Percentiles rank a stretch among this genome's conserved stretches.
Evolutionary conservation across 2,888 invertebrate genomes (phyloP).

Genomic region (Chorisops tibialis): DNA sequence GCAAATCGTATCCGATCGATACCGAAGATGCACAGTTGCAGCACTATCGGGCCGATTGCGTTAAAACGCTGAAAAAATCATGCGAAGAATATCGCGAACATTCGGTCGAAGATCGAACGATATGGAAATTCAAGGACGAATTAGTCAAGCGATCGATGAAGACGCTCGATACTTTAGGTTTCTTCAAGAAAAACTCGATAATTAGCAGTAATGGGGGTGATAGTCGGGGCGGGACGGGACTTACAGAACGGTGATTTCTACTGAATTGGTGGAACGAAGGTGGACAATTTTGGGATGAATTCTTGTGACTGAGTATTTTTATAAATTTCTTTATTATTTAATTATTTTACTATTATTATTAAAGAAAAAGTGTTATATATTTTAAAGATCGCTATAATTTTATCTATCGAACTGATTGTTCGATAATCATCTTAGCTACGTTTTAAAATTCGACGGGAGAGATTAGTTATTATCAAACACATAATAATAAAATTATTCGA

Average conservation of each 20-base stretch:
- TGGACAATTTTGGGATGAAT: conserved; percentile 32
- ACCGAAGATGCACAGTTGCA: conserved; percentile 82
- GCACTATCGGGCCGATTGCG: conserved; percentile 92
- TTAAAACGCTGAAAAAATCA: conserved; percentile 76
- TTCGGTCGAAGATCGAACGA: conserved; percentile 77
- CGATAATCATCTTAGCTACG: too few species aligned
- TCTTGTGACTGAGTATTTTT: conserved; percentile 34
- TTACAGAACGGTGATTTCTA: conserved; percentile 50
- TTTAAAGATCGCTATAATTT: too few species aligned
- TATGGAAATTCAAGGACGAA: conserved; percentile 83
- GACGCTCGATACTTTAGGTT: conserved; percentile 70
- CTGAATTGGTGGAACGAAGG: conserved; percentile 37
- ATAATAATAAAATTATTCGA: too few species aligned
- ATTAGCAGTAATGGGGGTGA: background rate
- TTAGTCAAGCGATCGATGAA: conserved; percentile 67
- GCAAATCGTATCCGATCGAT: conserved; percentile 80
- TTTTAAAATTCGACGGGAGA: too few species aligned
- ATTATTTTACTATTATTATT: conserved; percentile 3
- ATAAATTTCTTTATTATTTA: conserved; percentile 17
- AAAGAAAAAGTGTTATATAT: background rate
- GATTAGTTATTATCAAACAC: too few species aligned
- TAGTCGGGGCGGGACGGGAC: conserved; percentile 27
- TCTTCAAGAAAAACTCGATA: conserved; percentile 44
- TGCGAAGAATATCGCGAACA: conserved; percentile 80
- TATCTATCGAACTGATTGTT: too few species aligned